Percentiles rank a stretch among this genome's conserved stretches.
Evolutionary conservation across 2,797 vertebrate genomes (phyloP).

Genomic region (Crypturellus tataupa): DNA sequence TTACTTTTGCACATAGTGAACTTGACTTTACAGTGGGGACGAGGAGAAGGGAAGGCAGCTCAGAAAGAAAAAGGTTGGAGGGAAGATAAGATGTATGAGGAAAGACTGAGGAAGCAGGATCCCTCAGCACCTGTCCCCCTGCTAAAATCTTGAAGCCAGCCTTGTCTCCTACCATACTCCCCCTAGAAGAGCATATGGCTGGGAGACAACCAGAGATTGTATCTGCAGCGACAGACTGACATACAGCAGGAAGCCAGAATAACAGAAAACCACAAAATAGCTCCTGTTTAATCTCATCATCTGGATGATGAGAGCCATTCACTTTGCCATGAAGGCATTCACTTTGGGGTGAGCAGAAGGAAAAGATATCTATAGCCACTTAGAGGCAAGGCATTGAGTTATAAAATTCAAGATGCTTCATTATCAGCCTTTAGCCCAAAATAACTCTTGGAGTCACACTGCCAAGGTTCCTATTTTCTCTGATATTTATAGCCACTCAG

Average conservation of each 20-base stretch:
- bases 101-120: not conserved
- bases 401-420: not conserved
- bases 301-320: no score
- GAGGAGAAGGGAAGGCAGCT: not conserved
- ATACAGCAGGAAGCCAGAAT: conserved; percentile 28
- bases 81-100: not conserved
- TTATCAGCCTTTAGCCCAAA: not conserved
- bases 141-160: not conserved
- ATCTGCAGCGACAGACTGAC: not conserved
- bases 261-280: conserved; percentile 1
- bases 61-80: not conserved
- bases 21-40: not conserved
- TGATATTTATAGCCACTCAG: not conserved
- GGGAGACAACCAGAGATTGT: not conserved
- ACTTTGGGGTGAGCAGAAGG: not conserved
- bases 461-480: not conserved
- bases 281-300: conserved; percentile 32
- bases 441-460: not conserved
- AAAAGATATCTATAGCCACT: not conserved
- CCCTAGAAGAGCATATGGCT: not conserved
- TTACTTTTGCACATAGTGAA: not conserved
- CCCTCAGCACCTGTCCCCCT: not conserved
- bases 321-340: not conserved
- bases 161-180: not conserved
- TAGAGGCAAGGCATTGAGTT: not conserved